Conservation (phyloP, 2,113 vertebrate species). For the Phodopus roborovskii region DNA sequence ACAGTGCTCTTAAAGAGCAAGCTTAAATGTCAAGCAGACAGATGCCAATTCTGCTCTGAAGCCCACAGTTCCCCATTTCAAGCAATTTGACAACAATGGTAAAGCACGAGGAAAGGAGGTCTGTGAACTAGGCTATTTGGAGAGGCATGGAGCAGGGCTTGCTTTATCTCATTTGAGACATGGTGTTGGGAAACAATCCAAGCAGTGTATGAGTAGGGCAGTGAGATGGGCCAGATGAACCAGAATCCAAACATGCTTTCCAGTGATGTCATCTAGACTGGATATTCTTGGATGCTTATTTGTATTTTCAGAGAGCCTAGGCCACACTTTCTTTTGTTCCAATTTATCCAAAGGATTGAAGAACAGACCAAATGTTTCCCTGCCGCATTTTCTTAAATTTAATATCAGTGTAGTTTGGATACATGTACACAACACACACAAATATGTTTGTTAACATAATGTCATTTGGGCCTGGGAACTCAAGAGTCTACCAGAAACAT, state of each 20-base stretch:
- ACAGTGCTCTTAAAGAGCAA: slow-evolving; percentile 50
- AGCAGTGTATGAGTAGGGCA: background rate
- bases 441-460: background rate
- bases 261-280: background rate
- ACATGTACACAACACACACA: background rate
- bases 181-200: slow-evolving; percentile 57
- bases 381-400: background rate
- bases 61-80: slow-evolving; percentile 46
- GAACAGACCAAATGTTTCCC: slow-evolving; percentile 12
- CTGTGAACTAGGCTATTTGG: slow-evolving; percentile 52
- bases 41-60: slow-evolving; percentile 46
- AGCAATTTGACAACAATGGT: slow-evolving; percentile 64
- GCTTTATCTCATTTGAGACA: slow-evolving; percentile 68
- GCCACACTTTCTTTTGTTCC: slow-evolving; percentile 19
- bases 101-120: background rate
- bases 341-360: background rate
- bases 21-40: slow-evolving; percentile 57
- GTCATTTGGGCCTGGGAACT: background rate
- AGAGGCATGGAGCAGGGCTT: slow-evolving; percentile 49
- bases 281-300: background rate
- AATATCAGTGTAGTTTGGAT: background rate
- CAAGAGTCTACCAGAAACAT: background rate
- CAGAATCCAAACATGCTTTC: background rate
- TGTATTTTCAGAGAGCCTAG: slow-evolving; percentile 15
- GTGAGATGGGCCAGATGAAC: slow-evolving; percentile 40